phyloP scores from a whole-genome alignment of 2,113 vertebrate species.

The Stomatorhinus ivindoensis region DNA sequence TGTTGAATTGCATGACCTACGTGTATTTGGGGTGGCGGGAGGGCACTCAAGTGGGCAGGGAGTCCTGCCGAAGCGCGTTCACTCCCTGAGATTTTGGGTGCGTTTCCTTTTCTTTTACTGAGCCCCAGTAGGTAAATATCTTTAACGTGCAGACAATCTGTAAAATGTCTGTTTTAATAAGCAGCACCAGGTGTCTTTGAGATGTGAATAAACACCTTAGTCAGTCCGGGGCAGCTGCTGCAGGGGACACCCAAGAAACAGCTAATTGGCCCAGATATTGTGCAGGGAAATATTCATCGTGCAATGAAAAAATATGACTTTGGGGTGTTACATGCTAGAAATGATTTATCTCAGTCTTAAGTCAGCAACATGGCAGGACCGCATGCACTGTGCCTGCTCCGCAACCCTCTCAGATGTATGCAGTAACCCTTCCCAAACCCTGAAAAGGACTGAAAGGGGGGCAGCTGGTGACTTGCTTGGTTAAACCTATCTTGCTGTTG shows the following conservation, averaged over 20 bases:
- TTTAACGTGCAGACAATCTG: background rate
- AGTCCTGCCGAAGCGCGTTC: background rate
- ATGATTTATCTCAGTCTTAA: conserved; percentile 48
- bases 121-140: background rate
- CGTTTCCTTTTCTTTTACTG: background rate
- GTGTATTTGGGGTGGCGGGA: background rate
- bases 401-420: background rate
- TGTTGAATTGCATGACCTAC: background rate
- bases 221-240: background rate
- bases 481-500: background rate
- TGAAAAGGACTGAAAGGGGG: background rate
- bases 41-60: background rate
- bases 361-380: conserved; percentile 30
- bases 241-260: conserved; percentile 20
- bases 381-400: background rate
- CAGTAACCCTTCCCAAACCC: background rate
- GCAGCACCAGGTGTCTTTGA: background rate
- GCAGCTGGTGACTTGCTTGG: background rate
- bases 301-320: conserved; percentile 38
- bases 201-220: background rate
- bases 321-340: conserved; percentile 52
- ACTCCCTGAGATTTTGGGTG: background rate
- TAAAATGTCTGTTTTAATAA: background rate
- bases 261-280: conserved; percentile 64
- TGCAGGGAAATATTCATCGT: conserved; percentile 59